Base-by-base conservation (phyloP, 1,140 invertebrate species). In the Brachystomella parvula region DNA sequence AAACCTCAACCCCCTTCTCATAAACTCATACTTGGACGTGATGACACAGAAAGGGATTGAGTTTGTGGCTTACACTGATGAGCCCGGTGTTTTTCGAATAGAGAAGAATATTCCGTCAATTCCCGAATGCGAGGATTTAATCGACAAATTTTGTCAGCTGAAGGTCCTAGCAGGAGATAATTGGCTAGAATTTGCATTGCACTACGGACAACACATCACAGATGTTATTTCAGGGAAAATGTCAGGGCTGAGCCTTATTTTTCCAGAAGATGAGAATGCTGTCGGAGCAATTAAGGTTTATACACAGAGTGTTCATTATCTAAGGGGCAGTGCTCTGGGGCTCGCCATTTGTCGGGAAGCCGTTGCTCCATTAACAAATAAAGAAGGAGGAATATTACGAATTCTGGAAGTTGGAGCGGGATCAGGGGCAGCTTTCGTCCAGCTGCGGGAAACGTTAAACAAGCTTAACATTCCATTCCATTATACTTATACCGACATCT, bases 351-450 rank as follows among this genome's bases (percentile, higher is more conserved):
- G 2, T 15, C 2, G 21, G 9, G 33, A 44, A 2, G 21, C 32
- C 29, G 19, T 1, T 15, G 12, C 1, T 0, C 0, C 17, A 3
- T 1, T 58, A 56, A 30, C 1, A 26, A 21, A 62, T 6, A 44
- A 3, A 9, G 30, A 33, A 30, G 0, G 19, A 6, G 2, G 12
- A 2, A 47, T 58, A 21, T 3, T 67, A 1, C 29, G 66, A 21
- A 67, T 67, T 3, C 26, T 67, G 6, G 66, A 67, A 47, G 53
- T 67, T 29, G 66, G 66, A 21, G 66, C 19, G 44, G 66, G 66
- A 0, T 33, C 53, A 26, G 66, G 61, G 0, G 35, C 49, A 21
- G 56, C 33, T 0, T 31, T 61, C 0, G 32, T 9, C n/a, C 17
- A 21, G 26, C n/a, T 67, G 6, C 12, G 53, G 2, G 35, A 59